A percentile compares a stretch with the other conserved stretches of the same genome.
Evolutionary conservation across 2,797 vertebrate species (phyloP).

Genomic region (Spheniscus humboldti): DNA sequence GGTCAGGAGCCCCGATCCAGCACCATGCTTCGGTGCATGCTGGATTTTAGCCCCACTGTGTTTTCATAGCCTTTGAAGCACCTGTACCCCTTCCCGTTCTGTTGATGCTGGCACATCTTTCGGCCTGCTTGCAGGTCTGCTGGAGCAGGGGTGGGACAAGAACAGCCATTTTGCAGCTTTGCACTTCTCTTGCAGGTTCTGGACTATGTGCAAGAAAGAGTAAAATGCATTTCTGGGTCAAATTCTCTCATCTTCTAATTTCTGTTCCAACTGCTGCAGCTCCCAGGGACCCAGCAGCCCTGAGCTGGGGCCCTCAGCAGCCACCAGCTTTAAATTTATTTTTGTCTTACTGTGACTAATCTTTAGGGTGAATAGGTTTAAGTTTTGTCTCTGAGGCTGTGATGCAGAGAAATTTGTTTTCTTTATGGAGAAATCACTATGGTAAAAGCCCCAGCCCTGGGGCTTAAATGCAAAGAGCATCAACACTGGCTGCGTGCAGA

Average conservation of each 20-base stretch:
- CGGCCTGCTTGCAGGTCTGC: neutral
- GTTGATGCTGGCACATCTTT: neutral
- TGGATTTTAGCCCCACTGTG: neutral
- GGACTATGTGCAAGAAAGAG: neutral
- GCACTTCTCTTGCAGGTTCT: neutral
- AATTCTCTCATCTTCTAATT: neutral
- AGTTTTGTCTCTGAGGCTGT: neutral
- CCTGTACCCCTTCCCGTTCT: neutral
- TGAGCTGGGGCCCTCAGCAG: neutral
- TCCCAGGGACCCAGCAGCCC: neutral
- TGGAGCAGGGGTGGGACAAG: neutral
- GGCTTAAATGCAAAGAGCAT: neutral
- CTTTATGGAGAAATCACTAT: neutral
- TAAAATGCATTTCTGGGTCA: neutral
- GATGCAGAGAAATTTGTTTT: neutral
- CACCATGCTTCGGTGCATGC: fast-evolving
- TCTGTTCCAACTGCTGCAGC: neutral
- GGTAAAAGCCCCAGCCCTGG: neutral
- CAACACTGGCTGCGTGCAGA: fast-evolving
- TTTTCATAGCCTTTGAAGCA: neutral
- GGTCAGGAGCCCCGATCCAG: neutral
- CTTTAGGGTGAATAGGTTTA: neutral
- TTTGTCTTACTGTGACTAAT: conserved; percentile 1
- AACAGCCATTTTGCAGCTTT: neutral
- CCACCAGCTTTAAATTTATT: neutral